Conservation (phyloP, 2,888 invertebrate genomes). For the Endotricha flammealis region DNA sequence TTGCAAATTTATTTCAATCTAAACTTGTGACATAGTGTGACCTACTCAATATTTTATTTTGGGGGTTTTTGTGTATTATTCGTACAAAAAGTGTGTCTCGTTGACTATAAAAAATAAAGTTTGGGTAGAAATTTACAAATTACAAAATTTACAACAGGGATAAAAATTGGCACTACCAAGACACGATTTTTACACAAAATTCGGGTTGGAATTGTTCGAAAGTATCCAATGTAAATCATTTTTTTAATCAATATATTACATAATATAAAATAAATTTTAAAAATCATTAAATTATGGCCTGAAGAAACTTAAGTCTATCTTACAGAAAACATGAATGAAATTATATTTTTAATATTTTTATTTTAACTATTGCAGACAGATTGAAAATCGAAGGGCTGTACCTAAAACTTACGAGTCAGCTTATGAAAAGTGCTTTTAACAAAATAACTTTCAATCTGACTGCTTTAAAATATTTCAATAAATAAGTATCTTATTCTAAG, state of each 20-base stretch:
- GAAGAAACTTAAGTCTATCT: not conserved
- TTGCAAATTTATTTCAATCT: no score
- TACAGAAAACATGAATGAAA: not conserved
- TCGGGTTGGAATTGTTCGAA: not conserved
- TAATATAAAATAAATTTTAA: not conserved
- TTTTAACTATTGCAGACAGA: not conserved
- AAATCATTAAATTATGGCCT: not conserved
- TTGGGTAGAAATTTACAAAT: constrained; percentile 15
- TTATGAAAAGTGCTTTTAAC: not conserved
- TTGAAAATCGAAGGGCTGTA: not conserved
- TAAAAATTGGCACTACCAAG: constrained; percentile 60
- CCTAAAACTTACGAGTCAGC: not conserved
- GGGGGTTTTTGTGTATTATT: no score
- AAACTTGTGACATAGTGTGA: no score
- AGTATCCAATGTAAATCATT: not conserved
- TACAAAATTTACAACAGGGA: constrained; percentile 10
- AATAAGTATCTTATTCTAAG: constrained; percentile 10
- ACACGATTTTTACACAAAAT: constrained; percentile 32
- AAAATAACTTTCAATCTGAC: not conserved
- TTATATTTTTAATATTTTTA: not conserved
- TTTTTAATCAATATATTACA: constrained; percentile 2
- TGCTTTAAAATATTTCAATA: not conserved
- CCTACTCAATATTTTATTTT: no score
- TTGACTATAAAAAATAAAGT: constrained; percentile 7
- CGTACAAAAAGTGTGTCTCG: constrained; percentile 8